Percentiles rank a stretch among this genome's conserved stretches.
Evolutionary conservation across 1,140 invertebrate species (phyloP).

Genomic region (Hormaphis cornu): DNA sequence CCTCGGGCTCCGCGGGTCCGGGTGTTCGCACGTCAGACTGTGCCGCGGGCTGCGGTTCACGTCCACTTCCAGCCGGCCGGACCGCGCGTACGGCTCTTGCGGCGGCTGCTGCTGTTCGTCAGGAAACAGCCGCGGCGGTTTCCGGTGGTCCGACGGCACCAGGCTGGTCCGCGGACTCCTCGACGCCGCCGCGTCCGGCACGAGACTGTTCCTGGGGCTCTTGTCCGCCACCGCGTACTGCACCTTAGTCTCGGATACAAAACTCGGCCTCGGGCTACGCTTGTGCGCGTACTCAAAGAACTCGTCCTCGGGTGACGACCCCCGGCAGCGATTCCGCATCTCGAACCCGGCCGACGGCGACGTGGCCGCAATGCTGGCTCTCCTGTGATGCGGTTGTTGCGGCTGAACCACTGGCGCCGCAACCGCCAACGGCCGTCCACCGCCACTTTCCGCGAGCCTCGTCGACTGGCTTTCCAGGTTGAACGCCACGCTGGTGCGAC

Average conservation of each 20-base stretch:
- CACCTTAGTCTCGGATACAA: constrained; percentile 25
- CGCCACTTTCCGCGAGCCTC: background rate
- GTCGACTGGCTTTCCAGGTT: background rate
- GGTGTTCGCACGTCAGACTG: constrained; percentile 47
- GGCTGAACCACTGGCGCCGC: no score
- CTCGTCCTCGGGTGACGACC: background rate
- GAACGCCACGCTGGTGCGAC: background rate
- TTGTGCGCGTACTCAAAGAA: constrained; percentile 2
- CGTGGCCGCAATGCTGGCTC: constrained; percentile 10
- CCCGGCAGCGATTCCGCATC: constrained; percentile 3
- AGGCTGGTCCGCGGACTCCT: constrained; percentile 53
- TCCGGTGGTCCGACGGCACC: constrained; percentile 41
- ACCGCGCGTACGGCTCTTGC: background rate
- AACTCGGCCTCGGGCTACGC: constrained; percentile 14
- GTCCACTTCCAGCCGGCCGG: constrained; percentile 8
- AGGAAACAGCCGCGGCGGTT: constrained; percentile 6
- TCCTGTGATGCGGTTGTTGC: background rate
- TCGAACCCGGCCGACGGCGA: constrained; percentile 4
- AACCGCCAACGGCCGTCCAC: background rate
- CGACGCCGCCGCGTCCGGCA: constrained; percentile 43
- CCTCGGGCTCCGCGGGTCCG: constrained; percentile 41
- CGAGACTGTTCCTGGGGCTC: constrained; percentile 55
- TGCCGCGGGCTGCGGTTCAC: constrained; percentile 36
- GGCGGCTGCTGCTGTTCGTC: constrained; percentile 10
- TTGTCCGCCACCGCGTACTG: constrained; percentile 38